Conservation (phyloP, 2,113 vertebrate genomes). For the Odobenus rosmarus region DNA sequence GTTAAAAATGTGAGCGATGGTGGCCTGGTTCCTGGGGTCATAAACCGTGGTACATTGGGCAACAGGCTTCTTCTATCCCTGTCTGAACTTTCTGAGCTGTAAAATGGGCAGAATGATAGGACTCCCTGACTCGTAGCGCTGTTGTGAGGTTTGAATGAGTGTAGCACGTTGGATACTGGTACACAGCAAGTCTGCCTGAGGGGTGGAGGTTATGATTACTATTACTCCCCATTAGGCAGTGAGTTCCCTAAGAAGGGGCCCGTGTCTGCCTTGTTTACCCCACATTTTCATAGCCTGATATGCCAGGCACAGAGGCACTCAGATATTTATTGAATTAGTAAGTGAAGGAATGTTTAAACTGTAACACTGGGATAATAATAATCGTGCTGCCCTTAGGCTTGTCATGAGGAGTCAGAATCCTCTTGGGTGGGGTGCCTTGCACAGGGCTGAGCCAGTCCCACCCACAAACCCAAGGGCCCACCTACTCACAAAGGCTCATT, state of each 20-base stretch:
- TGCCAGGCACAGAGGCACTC: not conserved
- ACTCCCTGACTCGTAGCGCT: not conserved
- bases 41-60: not conserved
- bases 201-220: not conserved
- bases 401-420: slow-evolving; percentile 30
- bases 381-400: not conserved
- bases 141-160: not conserved
- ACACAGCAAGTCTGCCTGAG: not conserved
- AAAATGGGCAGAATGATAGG: not conserved
- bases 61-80: not conserved
- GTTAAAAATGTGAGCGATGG: not conserved
- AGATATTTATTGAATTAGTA: slow-evolving; percentile 59
- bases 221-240: not conserved
- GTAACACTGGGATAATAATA: not conserved
- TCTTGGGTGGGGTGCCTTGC: not conserved
- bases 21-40: not conserved
- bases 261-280: slow-evolving; percentile 43
- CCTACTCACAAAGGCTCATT: slow-evolving; percentile 29
- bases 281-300: not conserved
- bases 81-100: not conserved
- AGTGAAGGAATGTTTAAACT: slow-evolving; percentile 46
- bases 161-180: not conserved
- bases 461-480: not conserved
- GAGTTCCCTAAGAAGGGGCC: not conserved
- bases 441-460: not conserved